Conservation (phyloP, 2,113 vertebrate genomes). For the Aspidoscelis tigris region DNA sequence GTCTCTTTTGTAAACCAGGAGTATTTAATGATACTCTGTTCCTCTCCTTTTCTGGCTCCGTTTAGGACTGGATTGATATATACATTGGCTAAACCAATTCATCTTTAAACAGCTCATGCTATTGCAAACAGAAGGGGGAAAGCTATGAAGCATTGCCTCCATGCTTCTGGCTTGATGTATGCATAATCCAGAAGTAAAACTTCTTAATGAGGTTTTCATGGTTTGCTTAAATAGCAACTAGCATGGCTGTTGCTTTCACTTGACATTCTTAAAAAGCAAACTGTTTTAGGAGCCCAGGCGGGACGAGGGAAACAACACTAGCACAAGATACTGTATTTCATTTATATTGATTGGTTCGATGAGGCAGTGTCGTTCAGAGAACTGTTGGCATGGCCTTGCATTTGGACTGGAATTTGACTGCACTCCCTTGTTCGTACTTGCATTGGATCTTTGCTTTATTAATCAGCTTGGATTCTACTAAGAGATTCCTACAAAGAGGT, state of each 20-base stretch:
- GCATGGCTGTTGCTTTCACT: slow-evolving; percentile 18
- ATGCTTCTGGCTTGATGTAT: slow-evolving; percentile 34
- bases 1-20: slow-evolving; percentile 42
- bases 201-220: slow-evolving; percentile 33
- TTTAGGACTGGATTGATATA: slow-evolving; percentile 25
- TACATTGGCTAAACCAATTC: neutral
- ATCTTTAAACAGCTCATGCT: neutral
- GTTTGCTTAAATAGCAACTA: slow-evolving; percentile 40
- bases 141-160: slow-evolving; percentile 24
- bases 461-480: neutral
- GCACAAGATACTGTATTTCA: slow-evolving; percentile 23
- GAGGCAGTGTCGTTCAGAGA: slow-evolving; percentile 35
- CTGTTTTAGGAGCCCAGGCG: neutral
- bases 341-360: slow-evolving; percentile 37
- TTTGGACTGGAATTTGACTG: slow-evolving; percentile 5
- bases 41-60: slow-evolving; percentile 20
- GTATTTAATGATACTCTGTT: slow-evolving; percentile 46
- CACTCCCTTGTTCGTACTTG: slow-evolving; percentile 4
- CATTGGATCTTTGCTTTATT: slow-evolving; percentile 14
- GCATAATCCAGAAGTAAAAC: slow-evolving; percentile 22
- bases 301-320: too few relatives aligned
- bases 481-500: neutral
- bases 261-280: slow-evolving; percentile 22
- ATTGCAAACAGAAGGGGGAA: neutral
- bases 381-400: slow-evolving; percentile 19